A percentile compares a stretch with the other conserved stretches of the same genome.
phyloP scores from a whole-genome alignment of 2,888 invertebrate species.

The Agrotis clavis region DNA sequence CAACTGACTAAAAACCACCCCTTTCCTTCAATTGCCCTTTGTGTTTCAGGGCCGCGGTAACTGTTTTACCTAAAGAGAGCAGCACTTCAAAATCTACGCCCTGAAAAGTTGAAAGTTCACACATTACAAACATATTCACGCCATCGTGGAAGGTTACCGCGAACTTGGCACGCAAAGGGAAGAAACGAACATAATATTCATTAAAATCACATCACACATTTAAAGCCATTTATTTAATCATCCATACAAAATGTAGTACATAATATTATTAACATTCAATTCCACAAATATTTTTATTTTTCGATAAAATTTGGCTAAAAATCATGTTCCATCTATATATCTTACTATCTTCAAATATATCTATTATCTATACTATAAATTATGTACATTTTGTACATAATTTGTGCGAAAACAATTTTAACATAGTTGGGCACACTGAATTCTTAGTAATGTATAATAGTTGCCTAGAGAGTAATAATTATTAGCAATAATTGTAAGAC shows the following conservation, averaged over 20 bases:
- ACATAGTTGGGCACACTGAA: constrained; percentile 60
- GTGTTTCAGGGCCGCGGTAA: too few species aligned
- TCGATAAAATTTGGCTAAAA: constrained; percentile 75
- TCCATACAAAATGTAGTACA: constrained; percentile 77
- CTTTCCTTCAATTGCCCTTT: too few species aligned
- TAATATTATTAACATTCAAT: constrained; percentile 63
- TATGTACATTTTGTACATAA: constrained; percentile 40
- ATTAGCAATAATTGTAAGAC: constrained; percentile 24
- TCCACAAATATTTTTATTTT: constrained; percentile 63
- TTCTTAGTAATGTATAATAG: constrained; percentile 17
- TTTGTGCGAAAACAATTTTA: constrained; percentile 63
- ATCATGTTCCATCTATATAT: constrained; percentile 57
- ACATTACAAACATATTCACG: too few species aligned
- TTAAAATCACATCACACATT: constrained; percentile 65
- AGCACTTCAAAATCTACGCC: too few species aligned
- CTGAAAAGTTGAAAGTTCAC: too few species aligned
- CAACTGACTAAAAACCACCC: too few species aligned
- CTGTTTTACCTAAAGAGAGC: too few species aligned
- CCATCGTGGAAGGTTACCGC: too few species aligned
- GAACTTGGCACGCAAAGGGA: too few species aligned
- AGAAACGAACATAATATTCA: not conserved
- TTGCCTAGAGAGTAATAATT: constrained; percentile 43
- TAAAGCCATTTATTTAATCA: constrained; percentile 80
- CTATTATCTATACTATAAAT: constrained; percentile 12
- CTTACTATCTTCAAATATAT: constrained; percentile 44